Evolutionary conservation across 2,797 vertebrate species (phyloP).

Genomic region (Galago senegalensis): DNA sequence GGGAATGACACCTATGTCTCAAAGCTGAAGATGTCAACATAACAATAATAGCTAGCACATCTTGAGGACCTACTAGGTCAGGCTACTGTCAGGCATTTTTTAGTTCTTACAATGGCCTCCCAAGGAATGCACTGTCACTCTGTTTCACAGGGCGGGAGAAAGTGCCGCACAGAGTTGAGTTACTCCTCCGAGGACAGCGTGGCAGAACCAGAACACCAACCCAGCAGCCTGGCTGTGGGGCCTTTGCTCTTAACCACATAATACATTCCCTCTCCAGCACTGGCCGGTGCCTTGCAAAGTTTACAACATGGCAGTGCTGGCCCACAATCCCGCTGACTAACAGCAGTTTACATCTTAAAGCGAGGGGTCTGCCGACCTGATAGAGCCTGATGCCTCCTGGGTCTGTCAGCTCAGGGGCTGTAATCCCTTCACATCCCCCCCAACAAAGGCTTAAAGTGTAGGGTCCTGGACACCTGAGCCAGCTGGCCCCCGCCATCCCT

Average conservation of each 20-base stretch:
- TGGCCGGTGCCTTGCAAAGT: neutral
- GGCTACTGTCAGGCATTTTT: neutral
- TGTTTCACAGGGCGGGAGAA: neutral
- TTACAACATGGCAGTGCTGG: fast-evolving
- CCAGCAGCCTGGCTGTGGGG: no score
- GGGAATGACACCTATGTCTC: neutral
- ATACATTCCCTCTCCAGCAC: neutral
- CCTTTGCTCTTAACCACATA: neutral
- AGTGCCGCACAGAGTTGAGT: neutral
- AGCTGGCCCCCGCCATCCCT: neutral
- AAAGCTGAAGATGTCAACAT: neutral
- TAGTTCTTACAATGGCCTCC: neutral
- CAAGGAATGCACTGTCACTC: fast-evolving
- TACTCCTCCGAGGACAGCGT: neutral
- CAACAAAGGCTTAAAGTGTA: neutral
- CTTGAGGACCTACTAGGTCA: neutral
- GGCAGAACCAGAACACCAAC: neutral
- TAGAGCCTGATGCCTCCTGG: neutral
- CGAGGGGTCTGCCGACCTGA: neutral
- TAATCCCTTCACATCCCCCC: neutral
- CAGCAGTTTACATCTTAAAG: neutral
- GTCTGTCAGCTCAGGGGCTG: neutral
- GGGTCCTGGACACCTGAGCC: neutral
- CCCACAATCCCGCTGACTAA: neutral
- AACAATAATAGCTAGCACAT: neutral